phyloP scores from a whole-genome alignment of 2,797 vertebrate genomes.

The Falco columbarius region DNA sequence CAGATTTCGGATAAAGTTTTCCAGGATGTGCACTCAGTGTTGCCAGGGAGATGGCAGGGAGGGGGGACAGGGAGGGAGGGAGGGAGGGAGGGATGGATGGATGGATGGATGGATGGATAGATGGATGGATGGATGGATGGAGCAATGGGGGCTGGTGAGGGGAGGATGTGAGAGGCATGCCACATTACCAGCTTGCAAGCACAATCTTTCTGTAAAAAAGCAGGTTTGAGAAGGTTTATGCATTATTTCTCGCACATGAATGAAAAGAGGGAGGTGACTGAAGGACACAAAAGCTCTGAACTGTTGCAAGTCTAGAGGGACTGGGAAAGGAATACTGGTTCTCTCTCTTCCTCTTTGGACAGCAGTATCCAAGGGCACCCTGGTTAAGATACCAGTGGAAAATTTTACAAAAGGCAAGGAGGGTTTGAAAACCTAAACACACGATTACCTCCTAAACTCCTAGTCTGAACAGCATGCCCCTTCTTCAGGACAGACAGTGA shows the following conservation, averaged over 20 bases:
- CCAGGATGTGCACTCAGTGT: conserved; percentile 84
- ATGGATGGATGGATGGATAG: not conserved
- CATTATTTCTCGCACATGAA: not conserved
- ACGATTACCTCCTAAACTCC: not conserved
- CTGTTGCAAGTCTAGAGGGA: not conserved
- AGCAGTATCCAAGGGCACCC: not conserved
- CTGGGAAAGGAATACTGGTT: not conserved
- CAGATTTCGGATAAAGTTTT: conserved; percentile 86
- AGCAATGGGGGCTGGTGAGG: not conserved
- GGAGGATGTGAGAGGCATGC: conserved; percentile 20
- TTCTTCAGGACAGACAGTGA: not conserved
- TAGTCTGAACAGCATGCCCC: not conserved
- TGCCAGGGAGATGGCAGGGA: conserved; percentile 77
- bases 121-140: not conserved
- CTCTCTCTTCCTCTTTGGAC: not conserved
- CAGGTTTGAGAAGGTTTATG: not conserved
- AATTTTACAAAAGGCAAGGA: not conserved
- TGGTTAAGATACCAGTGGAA: not conserved
- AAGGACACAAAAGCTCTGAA: not conserved
- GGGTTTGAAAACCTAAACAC: not conserved
- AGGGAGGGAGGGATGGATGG: not conserved
- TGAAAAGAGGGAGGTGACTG: not conserved
- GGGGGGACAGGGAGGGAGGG: conserved; percentile 62
- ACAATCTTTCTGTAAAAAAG: not conserved
- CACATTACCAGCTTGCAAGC: not conserved